Percentiles rank a stretch among this genome's conserved stretches.
These are phyloP conservation scores for Platichthys flesus DNA, from an alignment of 2,113 vertebrate species.

Conservation along the genomic window DNA sequence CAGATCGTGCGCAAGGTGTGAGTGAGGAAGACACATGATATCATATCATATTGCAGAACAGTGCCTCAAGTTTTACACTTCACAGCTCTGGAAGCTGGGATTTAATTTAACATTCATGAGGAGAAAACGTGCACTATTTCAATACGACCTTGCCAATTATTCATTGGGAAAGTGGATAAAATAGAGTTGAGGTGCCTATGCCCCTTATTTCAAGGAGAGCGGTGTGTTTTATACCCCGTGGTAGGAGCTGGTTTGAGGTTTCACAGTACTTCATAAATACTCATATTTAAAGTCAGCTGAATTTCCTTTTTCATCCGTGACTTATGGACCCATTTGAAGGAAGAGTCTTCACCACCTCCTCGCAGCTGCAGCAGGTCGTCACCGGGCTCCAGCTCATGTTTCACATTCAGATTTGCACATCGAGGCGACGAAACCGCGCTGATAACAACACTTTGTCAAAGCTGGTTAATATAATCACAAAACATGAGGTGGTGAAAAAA, in stretches of 20 bases:
- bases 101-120: constrained; percentile 38
- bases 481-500: constrained; percentile 2
- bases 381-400: constrained; percentile 38
- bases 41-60: constrained; percentile 18
- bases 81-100: not conserved
- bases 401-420: constrained; percentile 50
- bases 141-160: constrained; percentile 45
- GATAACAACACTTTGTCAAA: constrained; percentile 21
- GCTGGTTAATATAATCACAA: not conserved
- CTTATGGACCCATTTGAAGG: constrained; percentile 48
- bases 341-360: constrained; percentile 16
- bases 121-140: constrained; percentile 34
- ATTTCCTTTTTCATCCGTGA: constrained; percentile 47
- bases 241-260: constrained; percentile 48
- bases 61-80: constrained; percentile 19
- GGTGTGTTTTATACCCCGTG: constrained; percentile 44
- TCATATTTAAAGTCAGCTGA: constrained; percentile 59
- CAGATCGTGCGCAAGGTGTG: constrained; percentile 2
- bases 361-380: constrained; percentile 46
- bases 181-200: constrained; percentile 25
- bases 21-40: constrained; percentile 5
- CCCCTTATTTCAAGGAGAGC: constrained; percentile 58
- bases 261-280: constrained; percentile 64
- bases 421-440: constrained; percentile 5
- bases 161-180: constrained; percentile 16